Evolutionary conservation across 2,888 invertebrate species (phyloP).

Genomic region (Polydrusus cervinus): DNA sequence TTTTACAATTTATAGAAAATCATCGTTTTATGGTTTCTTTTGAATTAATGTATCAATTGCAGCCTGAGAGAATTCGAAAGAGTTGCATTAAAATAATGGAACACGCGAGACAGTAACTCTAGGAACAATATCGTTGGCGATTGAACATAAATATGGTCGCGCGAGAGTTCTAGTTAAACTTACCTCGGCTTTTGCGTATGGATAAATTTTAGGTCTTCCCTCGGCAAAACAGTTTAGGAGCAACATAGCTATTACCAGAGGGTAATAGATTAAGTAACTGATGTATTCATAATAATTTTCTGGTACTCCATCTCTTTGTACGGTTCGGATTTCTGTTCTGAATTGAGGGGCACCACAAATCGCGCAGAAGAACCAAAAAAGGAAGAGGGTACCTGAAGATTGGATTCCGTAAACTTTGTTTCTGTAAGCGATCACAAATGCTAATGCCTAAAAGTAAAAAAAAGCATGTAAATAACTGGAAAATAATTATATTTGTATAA

Average conservation of each 20-base stretch:
- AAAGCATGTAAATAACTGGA: not conserved
- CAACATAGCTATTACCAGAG: constrained; percentile 65
- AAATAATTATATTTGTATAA: not conserved
- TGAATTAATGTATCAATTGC: no score
- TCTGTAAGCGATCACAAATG: constrained; percentile 67
- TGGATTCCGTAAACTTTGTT: constrained; percentile 73
- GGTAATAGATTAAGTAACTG: constrained; percentile 66
- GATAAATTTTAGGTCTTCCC: constrained; percentile 59
- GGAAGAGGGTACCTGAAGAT: constrained; percentile 74
- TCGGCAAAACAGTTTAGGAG: constrained; percentile 69
- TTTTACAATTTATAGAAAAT: no score
- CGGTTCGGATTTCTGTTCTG: constrained; percentile 53
- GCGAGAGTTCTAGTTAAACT: constrained; percentile 25
- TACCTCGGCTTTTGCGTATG: constrained; percentile 53
- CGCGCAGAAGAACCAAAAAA: constrained; percentile 74
- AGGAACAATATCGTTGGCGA: no score
- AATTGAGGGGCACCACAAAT: constrained; percentile 66
- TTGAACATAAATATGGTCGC: no score
- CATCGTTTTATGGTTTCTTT: no score
- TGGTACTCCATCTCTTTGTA: constrained; percentile 26
- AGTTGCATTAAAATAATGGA: no score
- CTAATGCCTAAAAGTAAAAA: constrained; percentile 39
- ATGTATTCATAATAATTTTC: constrained; percentile 55
- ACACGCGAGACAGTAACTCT: no score
- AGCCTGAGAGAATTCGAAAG: no score